Percentiles rank a stretch among this genome's conserved stretches.
Evolutionary conservation across 1,140 invertebrate species (phyloP).

Genomic region (Melipona quadrifasciata): DNA sequence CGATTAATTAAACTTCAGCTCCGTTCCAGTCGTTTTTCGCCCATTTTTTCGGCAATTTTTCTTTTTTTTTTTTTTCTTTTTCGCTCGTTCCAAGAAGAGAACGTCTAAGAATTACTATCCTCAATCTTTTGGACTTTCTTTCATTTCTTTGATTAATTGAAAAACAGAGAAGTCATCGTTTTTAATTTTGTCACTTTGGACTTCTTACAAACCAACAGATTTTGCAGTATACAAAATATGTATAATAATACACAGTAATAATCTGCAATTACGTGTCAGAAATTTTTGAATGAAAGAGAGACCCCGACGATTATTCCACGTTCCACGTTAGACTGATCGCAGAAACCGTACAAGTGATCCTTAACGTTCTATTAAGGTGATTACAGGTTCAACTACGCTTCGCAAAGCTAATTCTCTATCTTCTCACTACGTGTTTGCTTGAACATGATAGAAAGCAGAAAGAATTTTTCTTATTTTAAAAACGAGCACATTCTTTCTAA

Average conservation of each 20-base stretch:
- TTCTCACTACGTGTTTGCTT: neutral
- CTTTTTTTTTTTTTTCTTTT: too few relatives aligned
- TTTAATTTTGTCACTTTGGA: too few relatives aligned
- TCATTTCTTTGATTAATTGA: too few relatives aligned
- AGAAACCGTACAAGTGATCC: neutral
- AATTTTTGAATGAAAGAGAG: neutral
- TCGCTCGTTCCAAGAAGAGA: too few relatives aligned
- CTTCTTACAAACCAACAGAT: too few relatives aligned
- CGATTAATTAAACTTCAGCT: slow-evolving; percentile 40
- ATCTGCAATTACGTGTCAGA: too few relatives aligned
- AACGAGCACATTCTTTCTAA: neutral
- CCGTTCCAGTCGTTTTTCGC: slow-evolving; percentile 45
- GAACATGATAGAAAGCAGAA: neutral
- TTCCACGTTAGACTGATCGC: neutral
- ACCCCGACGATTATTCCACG: neutral
- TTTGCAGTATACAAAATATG: too few relatives aligned
- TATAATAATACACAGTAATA: too few relatives aligned
- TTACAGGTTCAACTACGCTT: neutral
- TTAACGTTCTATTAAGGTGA: neutral
- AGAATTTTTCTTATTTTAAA: neutral
- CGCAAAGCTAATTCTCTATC: neutral
- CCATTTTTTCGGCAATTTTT: neutral
- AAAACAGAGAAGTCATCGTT: too few relatives aligned
- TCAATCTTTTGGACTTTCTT: too few relatives aligned
- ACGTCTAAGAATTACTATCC: too few relatives aligned